Evolutionary conservation across 2,113 vertebrate species (phyloP).

Genomic region (Sorex fumeus): DNA sequence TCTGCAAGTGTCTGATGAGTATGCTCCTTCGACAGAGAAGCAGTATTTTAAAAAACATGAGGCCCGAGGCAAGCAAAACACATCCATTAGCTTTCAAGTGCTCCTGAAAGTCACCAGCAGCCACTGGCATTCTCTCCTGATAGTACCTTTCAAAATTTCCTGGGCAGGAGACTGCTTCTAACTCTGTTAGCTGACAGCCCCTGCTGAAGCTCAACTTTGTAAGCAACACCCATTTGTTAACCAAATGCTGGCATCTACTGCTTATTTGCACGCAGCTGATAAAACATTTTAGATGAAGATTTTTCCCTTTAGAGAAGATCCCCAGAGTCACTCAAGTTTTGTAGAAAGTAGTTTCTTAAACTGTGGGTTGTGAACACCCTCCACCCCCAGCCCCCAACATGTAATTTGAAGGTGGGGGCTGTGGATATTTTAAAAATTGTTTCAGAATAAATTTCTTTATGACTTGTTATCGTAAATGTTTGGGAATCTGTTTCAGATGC

Average conservation of each 20-base stretch:
- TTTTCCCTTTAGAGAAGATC: slow-evolving; percentile 21
- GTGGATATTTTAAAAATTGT: too few species aligned
- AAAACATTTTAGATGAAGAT: neutral
- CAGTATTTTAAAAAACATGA: neutral
- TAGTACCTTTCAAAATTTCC: slow-evolving; percentile 44
- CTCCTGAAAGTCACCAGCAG: slow-evolving; percentile 33
- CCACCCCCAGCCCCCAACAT: too few species aligned
- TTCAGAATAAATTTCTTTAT: too few species aligned
- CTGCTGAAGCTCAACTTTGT: neutral
- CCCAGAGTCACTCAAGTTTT: neutral
- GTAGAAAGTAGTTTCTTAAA: too few species aligned
- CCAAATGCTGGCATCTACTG: neutral
- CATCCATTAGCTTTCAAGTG: slow-evolving; percentile 16
- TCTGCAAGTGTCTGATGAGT: neutral
- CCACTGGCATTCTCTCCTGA: neutral
- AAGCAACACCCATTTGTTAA: slow-evolving; percentile 40
- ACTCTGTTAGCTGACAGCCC: slow-evolving; percentile 24
- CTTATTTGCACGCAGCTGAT: slow-evolving; percentile 24
- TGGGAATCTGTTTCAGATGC: too few species aligned
- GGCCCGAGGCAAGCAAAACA: neutral
- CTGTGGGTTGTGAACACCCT: too few species aligned
- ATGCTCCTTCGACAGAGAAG: neutral
- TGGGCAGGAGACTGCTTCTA: slow-evolving; percentile 37
- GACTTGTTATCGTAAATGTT: too few species aligned
- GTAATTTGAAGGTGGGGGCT: too few species aligned